Percentiles rank a stretch among this genome's conserved stretches.
Evolutionary conservation across 1,140 invertebrate species (phyloP).

Genomic region (Neomicropteryx cornuta): DNA sequence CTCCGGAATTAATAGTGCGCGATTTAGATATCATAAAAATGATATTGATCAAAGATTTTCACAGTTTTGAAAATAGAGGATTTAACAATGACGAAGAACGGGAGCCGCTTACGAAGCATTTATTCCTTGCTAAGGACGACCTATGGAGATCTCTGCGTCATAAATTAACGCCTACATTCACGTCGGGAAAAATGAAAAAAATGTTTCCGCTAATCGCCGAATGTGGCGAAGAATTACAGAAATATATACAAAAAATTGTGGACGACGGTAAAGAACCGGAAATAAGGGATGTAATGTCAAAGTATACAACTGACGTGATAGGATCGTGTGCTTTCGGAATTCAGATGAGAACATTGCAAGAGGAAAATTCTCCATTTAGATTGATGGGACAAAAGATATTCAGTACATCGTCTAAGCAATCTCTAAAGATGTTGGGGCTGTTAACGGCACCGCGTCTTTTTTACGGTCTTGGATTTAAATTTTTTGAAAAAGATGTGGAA

Average conservation of each 20-base stretch:
- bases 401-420: constrained; percentile 22
- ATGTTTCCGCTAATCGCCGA: constrained; percentile 35
- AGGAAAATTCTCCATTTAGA: constrained; percentile 29
- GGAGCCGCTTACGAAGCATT: constrained; percentile 30
- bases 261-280: constrained; percentile 20
- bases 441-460: constrained; percentile 29
- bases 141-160: constrained; percentile 35
- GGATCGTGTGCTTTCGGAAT: constrained; percentile 35
- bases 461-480: constrained; percentile 28
- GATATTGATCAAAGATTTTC: constrained; percentile 36
- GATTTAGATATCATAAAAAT: constrained; percentile 35
- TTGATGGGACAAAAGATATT: constrained; percentile 34
- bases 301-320: constrained; percentile 33
- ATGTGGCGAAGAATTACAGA: constrained; percentile 24
- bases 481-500: constrained; percentile 27
- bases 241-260: no score
- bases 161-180: constrained; percentile 35
- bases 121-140: constrained; percentile 32
- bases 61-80: constrained; percentile 31
- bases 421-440: constrained; percentile 30
- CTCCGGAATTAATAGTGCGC: constrained; percentile 31
- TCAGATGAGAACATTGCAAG: constrained; percentile 26
- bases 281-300: constrained; percentile 24
- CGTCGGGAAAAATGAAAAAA: constrained; percentile 37
- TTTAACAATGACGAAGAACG: constrained; percentile 29